Evolutionary conservation across 2,888 invertebrate species (phyloP).

Genomic region (Drosophila longiperda): DNA sequence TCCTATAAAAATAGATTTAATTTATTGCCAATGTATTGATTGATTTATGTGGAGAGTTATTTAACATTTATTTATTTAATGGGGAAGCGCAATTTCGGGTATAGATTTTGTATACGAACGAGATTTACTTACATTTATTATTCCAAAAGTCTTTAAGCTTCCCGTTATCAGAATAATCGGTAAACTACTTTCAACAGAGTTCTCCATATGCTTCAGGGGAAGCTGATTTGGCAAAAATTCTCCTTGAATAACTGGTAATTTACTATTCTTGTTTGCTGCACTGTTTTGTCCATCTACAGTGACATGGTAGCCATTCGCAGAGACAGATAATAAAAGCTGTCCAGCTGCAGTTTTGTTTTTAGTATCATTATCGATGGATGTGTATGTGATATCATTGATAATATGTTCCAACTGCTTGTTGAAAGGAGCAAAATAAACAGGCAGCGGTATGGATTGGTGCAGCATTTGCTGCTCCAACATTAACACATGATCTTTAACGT

Average conservation of each 20-base stretch:
- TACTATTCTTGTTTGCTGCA: slow-evolving; percentile 90
- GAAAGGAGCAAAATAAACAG: slow-evolving; percentile 94
- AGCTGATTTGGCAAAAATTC: slow-evolving; percentile 87
- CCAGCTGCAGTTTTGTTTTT: slow-evolving; percentile 90
- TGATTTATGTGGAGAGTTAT: background rate
- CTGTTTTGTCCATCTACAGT: slow-evolving; percentile 92
- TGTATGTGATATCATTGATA: slow-evolving; percentile 89
- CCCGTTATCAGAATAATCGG: slow-evolving; percentile 96
- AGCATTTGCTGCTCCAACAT: slow-evolving; percentile 93
- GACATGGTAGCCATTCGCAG: slow-evolving; percentile 96
- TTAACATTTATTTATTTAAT: background rate
- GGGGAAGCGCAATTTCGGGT: background rate
- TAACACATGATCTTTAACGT: slow-evolving; percentile 91
- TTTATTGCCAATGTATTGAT: background rate
- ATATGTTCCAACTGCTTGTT: slow-evolving; percentile 90
- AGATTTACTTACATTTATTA: slow-evolving; percentile 91
- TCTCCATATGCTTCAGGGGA: slow-evolving; percentile 68
- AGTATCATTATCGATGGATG: slow-evolving; percentile 61
- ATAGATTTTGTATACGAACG: background rate
- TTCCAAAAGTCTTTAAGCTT: slow-evolving; percentile 95
- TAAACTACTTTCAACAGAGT: slow-evolving; percentile 87
- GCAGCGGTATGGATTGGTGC: slow-evolving; percentile 91
- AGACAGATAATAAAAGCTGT: slow-evolving; percentile 93
- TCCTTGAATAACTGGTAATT: slow-evolving; percentile 94
- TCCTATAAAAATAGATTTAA: slow-evolving; percentile 86